Base-by-base conservation (phyloP, 2,888 invertebrate species). In the Drosophila fungiperda region DNA sequence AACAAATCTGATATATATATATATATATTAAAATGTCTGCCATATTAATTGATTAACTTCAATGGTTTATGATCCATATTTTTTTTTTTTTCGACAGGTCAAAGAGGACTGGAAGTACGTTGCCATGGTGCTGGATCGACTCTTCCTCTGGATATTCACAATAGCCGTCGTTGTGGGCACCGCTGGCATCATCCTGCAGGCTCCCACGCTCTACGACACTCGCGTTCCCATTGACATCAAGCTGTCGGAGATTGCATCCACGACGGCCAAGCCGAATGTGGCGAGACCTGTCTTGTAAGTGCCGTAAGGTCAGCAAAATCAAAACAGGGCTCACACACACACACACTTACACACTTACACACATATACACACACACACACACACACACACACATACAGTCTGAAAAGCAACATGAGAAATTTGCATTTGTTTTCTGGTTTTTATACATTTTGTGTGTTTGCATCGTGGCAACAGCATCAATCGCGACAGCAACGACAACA, bases 21-120 rank as follows among this genome's bases (percentile, higher is more conserved):
- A n/a, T n/a, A n/a, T 15, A 26, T 3, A 45, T 15, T 45, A 1
- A 15, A 45, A 20, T 45, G 4, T 15, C 1, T 23, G 2, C 1
- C 45, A 23, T 15, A 12, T 15, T 23, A 8, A 45, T 7, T 15
- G 15, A 45, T 23, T 8, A 8, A 23, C 4, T 15, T 40, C 12
- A n/a, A 67, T 50, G 17, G 17, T 26, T 55, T 29, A 49, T 58
- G 38, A 32, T 55, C 23, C 23, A 23, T n/a, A n/a, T n/a, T n/a
- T 26, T 40, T 15, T 45, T 49, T 15, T 32, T 55, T 38, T 53
- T 32, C 36, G 65, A 48, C 91, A 97, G 97, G 97, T 98, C 84
- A 97, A 97, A 94, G 98, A 99, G 94, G 99, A 99, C 94, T 99
- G 99, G 99, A 99, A 99, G 93, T 99, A 98, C 94, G 98, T 99